Conservation (phyloP, 1,140 invertebrate genomes). For the Dinoponera quadriceps region DNA sequence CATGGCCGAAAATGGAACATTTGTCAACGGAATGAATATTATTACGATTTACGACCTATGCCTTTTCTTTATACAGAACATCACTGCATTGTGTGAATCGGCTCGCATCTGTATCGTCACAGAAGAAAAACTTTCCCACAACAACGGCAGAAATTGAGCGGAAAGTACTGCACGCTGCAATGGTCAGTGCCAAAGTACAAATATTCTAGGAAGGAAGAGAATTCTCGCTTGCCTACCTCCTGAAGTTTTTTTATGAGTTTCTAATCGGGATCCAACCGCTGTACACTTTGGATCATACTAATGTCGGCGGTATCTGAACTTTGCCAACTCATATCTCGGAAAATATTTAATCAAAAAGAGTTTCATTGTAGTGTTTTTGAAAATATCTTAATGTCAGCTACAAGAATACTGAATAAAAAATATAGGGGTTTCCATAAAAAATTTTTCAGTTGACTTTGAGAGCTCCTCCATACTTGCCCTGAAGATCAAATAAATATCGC, state of each 20-base stretch:
- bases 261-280: conserved; percentile 66
- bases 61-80: neutral
- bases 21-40: neutral
- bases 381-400: too few species aligned
- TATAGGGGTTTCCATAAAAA: too few species aligned
- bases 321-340: too few species aligned
- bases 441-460: too few species aligned
- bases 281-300: too few species aligned
- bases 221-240: conserved; percentile 16
- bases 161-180: conserved; percentile 53
- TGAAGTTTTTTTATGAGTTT: conserved; percentile 67
- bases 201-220: conserved; percentile 53
- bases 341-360: too few species aligned
- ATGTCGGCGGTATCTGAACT: too few species aligned
- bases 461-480: too few species aligned
- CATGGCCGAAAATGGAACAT: neutral
- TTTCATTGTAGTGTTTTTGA: too few species aligned
- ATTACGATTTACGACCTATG: conserved; percentile 6
- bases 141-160: conserved; percentile 63
- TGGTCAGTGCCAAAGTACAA: conserved; percentile 24
- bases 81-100: conserved; percentile 9
- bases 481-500: too few species aligned
- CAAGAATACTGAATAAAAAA: too few species aligned
- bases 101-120: neutral
- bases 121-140: conserved; percentile 50